Evolutionary conservation across 1,140 invertebrate genomes (phyloP).

Genomic region (Panonychus citri): DNA sequence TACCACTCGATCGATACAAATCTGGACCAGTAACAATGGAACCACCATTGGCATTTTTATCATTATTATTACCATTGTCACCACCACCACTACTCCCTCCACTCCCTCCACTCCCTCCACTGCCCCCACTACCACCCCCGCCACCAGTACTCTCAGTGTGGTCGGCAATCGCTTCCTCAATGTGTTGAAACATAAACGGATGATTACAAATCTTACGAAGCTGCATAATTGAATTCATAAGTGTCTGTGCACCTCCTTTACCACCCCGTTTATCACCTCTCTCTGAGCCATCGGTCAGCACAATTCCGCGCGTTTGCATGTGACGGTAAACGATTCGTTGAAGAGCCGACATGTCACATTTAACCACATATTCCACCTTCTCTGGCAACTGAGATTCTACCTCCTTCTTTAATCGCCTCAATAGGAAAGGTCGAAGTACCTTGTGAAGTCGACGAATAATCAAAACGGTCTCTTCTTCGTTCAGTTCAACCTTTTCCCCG

Average conservation of each 20-base stretch:
- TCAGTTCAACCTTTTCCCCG: slow-evolving; percentile 90
- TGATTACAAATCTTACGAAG: slow-evolving; percentile 94
- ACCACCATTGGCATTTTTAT: no score
- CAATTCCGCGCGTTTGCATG: slow-evolving; percentile 68
- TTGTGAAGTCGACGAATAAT: slow-evolving; percentile 98
- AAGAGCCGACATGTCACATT: slow-evolving; percentile 93
- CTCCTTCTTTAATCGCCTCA: slow-evolving; percentile 89
- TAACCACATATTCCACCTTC: slow-evolving; percentile 96
- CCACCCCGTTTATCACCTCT: slow-evolving; percentile 84
- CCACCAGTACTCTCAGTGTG: slow-evolving; percentile 39
- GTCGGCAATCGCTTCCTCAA: slow-evolving; percentile 90
- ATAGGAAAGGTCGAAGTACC: slow-evolving; percentile 82
- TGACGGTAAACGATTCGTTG: slow-evolving; percentile 80
- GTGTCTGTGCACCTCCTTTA: slow-evolving; percentile 76
- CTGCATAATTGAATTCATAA: slow-evolving; percentile 99
- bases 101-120: no score
- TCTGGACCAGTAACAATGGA: slow-evolving; percentile 52
- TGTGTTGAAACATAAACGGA: slow-evolving; percentile 96
- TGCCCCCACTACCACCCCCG: no score
- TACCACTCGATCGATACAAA: slow-evolving; percentile 75
- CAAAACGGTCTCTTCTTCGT: slow-evolving; percentile 96
- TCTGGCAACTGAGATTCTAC: slow-evolving; percentile 95
- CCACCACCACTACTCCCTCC: not conserved
- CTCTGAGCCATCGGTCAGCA: slow-evolving; percentile 81
- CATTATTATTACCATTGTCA: no score